Percentiles rank a stretch among this genome's conserved stretches.
These are phyloP conservation scores for Coecobrya sp. DNA, from an alignment of 2,888 invertebrate species.

Conservation along the genomic window DNA sequence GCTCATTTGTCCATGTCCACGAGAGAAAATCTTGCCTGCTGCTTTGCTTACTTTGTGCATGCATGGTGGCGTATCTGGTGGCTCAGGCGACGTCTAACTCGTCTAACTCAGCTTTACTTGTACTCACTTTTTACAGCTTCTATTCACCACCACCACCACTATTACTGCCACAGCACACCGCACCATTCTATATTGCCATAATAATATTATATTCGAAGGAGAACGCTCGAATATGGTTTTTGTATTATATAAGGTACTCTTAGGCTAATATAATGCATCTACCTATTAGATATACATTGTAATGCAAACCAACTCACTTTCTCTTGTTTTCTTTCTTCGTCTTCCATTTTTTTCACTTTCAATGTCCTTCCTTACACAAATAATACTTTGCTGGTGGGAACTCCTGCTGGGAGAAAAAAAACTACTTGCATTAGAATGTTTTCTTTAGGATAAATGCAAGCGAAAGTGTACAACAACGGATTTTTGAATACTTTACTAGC, in stretches of 20 bases:
- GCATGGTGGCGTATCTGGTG: background rate
- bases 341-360: background rate
- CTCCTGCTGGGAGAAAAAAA: background rate
- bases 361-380: background rate
- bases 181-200: background rate
- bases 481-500: background rate
- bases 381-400: background rate
- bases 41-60: slow-evolving; percentile 49
- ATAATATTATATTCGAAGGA: background rate
- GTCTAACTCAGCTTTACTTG: background rate
- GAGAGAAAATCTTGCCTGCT: slow-evolving; percentile 77
- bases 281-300: background rate
- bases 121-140: slow-evolving; percentile 5
- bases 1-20: slow-evolving; percentile 84
- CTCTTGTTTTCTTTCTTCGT: background rate
- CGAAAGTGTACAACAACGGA: background rate
- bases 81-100: background rate
- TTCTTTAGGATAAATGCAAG: background rate
- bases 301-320: background rate
- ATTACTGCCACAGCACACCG: background rate
- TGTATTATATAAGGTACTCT: too few species aligned
- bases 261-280: background rate
- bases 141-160: background rate
- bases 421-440: background rate
- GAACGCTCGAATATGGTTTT: background rate